Conservation (phyloP, 2,888 invertebrate genomes). For the Cryptus armator region DNA sequence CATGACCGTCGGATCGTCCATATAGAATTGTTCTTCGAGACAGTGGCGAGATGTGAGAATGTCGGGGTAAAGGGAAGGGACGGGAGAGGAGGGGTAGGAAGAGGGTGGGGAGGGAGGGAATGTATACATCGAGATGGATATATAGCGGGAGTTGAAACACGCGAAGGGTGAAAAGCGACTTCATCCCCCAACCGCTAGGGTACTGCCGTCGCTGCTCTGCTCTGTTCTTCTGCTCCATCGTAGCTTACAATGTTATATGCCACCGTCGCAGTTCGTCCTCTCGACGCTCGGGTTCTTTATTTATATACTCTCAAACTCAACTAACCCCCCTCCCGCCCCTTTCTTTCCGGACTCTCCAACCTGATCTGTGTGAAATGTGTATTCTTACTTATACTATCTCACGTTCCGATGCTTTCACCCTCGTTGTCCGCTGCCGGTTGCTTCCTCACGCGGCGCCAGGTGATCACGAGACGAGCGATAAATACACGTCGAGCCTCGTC, state of each 20-base stretch:
- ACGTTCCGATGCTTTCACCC: background rate
- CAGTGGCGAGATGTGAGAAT: background rate
- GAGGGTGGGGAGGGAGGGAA: too few relatives aligned
- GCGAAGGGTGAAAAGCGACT: slow-evolving; percentile 58
- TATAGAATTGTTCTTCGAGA: slow-evolving; percentile 20
- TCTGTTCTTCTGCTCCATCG: slow-evolving; percentile 39
- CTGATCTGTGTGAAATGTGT: slow-evolving; percentile 8
- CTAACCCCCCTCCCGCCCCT: slow-evolving; percentile 12
- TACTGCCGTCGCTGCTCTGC: slow-evolving; percentile 5
- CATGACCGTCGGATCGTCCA: slow-evolving; percentile 26
- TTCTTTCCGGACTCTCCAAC: slow-evolving; percentile 15
- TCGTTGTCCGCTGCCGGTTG: slow-evolving; percentile 7
- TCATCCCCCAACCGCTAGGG: slow-evolving; percentile 23
- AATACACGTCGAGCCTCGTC: slow-evolving; percentile 41
- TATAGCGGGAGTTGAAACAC: slow-evolving; percentile 36
- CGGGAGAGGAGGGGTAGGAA: too few relatives aligned
- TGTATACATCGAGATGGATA: background rate
- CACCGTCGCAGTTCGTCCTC: slow-evolving; percentile 38
- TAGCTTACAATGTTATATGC: slow-evolving; percentile 57
- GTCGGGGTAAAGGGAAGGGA: background rate
- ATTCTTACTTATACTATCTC: slow-evolving; percentile 25
- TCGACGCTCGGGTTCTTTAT: slow-evolving; percentile 58
- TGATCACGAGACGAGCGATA: slow-evolving; percentile 45
- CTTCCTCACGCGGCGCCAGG: slow-evolving; percentile 35
- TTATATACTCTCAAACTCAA: slow-evolving; percentile 58